phyloP scores from a whole-genome alignment of 2,113 vertebrate species.

The Lepus timidus region DNA sequence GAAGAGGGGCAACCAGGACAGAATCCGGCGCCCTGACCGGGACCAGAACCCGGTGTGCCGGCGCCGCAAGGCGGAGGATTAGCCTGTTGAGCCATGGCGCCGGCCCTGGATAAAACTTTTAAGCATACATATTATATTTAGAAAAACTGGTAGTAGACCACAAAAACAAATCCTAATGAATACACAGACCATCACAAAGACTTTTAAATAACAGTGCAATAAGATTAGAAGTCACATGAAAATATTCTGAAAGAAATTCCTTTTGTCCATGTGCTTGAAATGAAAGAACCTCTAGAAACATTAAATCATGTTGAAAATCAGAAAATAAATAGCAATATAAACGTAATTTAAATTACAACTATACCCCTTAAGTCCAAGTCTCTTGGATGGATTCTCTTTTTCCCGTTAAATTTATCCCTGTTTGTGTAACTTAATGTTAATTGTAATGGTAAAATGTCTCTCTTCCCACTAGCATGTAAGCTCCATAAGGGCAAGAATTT shows the following conservation, averaged over 20 bases:
- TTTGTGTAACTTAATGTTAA: not conserved
- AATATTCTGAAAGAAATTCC: not conserved
- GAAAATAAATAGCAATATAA: not conserved
- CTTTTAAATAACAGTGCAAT: not conserved
- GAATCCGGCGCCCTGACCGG: too few relatives aligned
- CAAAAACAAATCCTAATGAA: constrained; percentile 12
- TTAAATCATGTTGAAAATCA: not conserved
- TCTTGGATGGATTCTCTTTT: not conserved
- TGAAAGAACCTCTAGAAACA: not conserved
- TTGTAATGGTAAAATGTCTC: not conserved
- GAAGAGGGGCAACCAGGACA: too few relatives aligned
- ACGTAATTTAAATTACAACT: not conserved
- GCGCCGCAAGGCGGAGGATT: too few relatives aligned
- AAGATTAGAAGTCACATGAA: not conserved
- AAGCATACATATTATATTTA: not conserved
- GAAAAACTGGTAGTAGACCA: not conserved
- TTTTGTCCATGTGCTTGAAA: not conserved
- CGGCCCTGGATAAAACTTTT: not conserved
- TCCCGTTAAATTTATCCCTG: not conserved
- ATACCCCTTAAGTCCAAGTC: not conserved
- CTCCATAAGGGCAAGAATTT: not conserved
- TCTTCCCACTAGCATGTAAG: not conserved
- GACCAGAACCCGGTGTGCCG: too few relatives aligned
- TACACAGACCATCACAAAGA: not conserved
- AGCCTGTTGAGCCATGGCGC: too few relatives aligned